A percentile compares a stretch with the other conserved stretches of the same genome.
Evolutionary conservation across 1,140 invertebrate species (phyloP).

Genomic region (Branchinecta lynchi): DNA sequence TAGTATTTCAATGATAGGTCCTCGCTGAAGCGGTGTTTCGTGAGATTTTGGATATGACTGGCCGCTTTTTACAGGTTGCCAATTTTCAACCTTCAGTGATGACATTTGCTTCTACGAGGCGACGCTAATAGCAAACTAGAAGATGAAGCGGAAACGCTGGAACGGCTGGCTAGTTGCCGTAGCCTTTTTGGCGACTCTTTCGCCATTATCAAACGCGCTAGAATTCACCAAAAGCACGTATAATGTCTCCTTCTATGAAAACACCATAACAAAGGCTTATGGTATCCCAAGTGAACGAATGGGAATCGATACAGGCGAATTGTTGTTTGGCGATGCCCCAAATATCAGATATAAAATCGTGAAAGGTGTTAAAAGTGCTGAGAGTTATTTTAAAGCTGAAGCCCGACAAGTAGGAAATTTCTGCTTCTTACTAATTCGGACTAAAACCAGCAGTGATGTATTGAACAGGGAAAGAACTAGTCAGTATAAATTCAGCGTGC

Average conservation of each 20-base stretch:
- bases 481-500: slow-evolving; percentile 59
- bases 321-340: slow-evolving; percentile 28
- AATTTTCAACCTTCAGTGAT: too few species aligned
- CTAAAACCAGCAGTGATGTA: slow-evolving; percentile 65
- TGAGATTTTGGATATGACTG: too few species aligned
- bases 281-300: slow-evolving; percentile 46
- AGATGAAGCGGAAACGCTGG: too few species aligned
- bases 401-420: slow-evolving; percentile 74
- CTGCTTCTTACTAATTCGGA: slow-evolving; percentile 74
- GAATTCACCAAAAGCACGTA: slow-evolving; percentile 57
- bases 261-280: slow-evolving; percentile 71
- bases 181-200: slow-evolving; percentile 15
- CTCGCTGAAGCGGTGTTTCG: too few species aligned
- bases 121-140: too few species aligned
- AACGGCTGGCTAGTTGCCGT: not conserved
- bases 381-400: slow-evolving; percentile 85
- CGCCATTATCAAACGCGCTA: slow-evolving; percentile 27
- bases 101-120: too few species aligned
- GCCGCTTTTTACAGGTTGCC: too few species aligned
- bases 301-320: slow-evolving; percentile 44
- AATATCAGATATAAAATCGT: slow-evolving; percentile 63
- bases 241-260: slow-evolving; percentile 82
- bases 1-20: too few species aligned
- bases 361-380: slow-evolving; percentile 49
- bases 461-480: slow-evolving; percentile 80